A percentile compares a stretch with the other conserved stretches of the same genome.
phyloP scores from a whole-genome alignment of 2,797 vertebrate genomes.

The Scolopax rusticola region DNA sequence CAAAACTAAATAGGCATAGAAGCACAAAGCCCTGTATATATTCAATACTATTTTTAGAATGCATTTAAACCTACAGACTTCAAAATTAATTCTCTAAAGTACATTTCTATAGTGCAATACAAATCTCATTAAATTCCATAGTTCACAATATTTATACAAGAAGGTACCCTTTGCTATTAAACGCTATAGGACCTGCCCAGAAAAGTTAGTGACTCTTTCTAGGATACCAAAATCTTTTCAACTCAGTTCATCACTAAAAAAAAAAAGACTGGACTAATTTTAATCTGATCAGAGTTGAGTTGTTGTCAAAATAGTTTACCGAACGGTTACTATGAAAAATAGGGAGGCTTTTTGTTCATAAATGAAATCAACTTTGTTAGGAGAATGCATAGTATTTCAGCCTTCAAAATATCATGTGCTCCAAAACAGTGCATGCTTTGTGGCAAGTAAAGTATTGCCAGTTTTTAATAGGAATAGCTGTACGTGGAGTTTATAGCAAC shows the following conservation, averaged over 20 bases:
- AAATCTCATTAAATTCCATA: slow-evolving; percentile 62
- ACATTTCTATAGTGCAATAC: slow-evolving; percentile 42
- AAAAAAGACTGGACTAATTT: neutral
- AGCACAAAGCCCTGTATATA: slow-evolving; percentile 61
- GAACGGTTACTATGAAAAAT: neutral
- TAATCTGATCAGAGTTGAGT: slow-evolving; percentile 18
- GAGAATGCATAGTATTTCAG: neutral
- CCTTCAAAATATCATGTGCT: neutral
- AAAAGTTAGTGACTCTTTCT: slow-evolving; percentile 58
- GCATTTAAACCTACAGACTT: slow-evolving; percentile 60
- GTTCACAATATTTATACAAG: slow-evolving; percentile 51
- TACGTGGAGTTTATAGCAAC: neutral
- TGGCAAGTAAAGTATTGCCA: neutral
- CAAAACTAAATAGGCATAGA: slow-evolving; percentile 57
- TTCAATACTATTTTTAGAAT: slow-evolving; percentile 60
- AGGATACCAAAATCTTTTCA: slow-evolving; percentile 26
- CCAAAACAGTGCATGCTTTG: neutral
- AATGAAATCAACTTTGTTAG: slow-evolving; percentile 30
- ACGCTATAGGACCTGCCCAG: slow-evolving; percentile 28
- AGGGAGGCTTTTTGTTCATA: neutral
- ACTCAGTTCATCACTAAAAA: neutral
- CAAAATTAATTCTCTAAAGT: slow-evolving; percentile 66
- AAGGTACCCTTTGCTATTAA: slow-evolving; percentile 39
- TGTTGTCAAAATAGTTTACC: slow-evolving; percentile 22
- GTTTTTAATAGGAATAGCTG: neutral